Evolutionary conservation across 2,888 invertebrate species (phyloP), one percentile per base, ranked within the genome.

Genomic region (Athetis lepigone): DNA sequence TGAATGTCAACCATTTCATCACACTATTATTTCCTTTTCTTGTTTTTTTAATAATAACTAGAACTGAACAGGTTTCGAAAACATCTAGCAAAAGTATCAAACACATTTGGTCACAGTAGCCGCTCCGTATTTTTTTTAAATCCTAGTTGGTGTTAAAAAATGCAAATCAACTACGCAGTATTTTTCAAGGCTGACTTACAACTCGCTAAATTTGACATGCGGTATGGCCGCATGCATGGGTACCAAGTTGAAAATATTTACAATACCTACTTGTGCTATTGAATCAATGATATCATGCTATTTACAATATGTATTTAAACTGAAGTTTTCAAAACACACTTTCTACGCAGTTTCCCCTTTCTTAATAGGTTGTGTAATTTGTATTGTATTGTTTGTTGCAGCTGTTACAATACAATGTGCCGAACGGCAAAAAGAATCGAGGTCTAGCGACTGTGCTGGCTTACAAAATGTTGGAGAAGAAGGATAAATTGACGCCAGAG

Each of bases 331-430:
- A 29, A 36, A 50, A 49, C 13, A 19, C 5, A 33, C 13, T 23
- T 0, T 25, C 11, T 68, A 29, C 60, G 36, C 42, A 68, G 36
- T 21, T 58, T 19, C 3, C 23, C 37, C 29, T 59, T 68, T 65
- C 23, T 18, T 63, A 18, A 21, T 43, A 40, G 9, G 19, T 40
- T 29, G 19, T 50, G 43, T 45, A 19, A 50, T 23, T n/a, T 39
- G 13, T 50, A 71, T 63, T 37, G 47, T 68, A 56, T 27, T 45
- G 29, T 51, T 93, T 92, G 89, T 93, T 94, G 7, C 88, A 98
- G 98, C 96, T 97, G 21, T 92, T 98, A 71, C 98, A 99, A 89
- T 98, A 98, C 92, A 99, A 98, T 92, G 98, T 99, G 4, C 98
- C 98, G 0, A 96, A 96, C 81, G 99, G 99, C 2, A 99, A 99